A percentile compares a stretch with the other conserved stretches of the same genome.
These are phyloP conservation scores for Anthopleura sola DNA, from an alignment of 64 coral and sea anemone genomes.

Conservation along the genomic window DNA sequence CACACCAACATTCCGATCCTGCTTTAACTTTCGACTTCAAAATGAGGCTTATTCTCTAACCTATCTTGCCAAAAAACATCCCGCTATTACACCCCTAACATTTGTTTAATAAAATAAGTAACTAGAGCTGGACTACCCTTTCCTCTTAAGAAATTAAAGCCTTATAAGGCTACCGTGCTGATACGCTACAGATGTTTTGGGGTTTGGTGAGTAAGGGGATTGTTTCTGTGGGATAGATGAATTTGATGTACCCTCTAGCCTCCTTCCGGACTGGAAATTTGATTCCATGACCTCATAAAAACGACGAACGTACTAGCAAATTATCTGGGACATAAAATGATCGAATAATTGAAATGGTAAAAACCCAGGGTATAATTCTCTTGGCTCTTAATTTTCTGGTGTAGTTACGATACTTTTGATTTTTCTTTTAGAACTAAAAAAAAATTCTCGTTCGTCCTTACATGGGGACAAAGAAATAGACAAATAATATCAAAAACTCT, in stretches of 20 bases:
- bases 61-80: not conserved
- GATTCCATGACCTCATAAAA: conserved; percentile 17
- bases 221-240: not conserved
- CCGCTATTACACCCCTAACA: not conserved
- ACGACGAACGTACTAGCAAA: conserved; percentile 5
- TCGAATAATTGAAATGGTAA: not conserved
- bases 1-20: conserved; percentile 48
- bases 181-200: not conserved
- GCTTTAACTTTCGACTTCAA: conserved; percentile 47
- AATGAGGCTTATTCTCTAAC: conserved; percentile 55
- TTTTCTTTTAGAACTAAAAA: not conserved
- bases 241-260: not conserved
- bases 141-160: not conserved
- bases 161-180: not conserved
- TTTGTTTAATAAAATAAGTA: not conserved
- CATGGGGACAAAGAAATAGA: not conserved
- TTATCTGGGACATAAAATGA: not conserved
- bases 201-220: not conserved
- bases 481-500: not conserved
- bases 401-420: not conserved
- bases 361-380: not conserved
- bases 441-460: not conserved
- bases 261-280: conserved; percentile 24
- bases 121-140: not conserved
- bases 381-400: not conserved